These are phyloP conservation scores for Rhopalosiphum padi DNA, from an alignment of 1,140 invertebrate species.

Conservation along the genomic window DNA sequence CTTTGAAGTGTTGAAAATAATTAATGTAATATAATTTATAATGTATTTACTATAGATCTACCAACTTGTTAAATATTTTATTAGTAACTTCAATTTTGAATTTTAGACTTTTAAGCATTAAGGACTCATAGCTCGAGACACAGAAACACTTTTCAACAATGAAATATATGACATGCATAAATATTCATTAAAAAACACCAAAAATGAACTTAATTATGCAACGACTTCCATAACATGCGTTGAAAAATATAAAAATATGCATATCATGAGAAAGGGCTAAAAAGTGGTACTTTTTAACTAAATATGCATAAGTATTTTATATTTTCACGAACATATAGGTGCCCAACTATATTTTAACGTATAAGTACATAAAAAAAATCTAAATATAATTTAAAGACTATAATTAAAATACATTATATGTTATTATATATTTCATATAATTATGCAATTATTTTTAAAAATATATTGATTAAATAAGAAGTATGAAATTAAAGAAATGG, in stretches of 20 bases:
- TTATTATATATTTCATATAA: background rate
- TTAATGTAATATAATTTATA: background rate
- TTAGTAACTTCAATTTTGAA: background rate
- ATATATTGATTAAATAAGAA: background rate
- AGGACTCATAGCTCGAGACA: background rate
- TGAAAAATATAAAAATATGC: background rate
- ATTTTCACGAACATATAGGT: background rate
- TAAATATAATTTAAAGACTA: background rate
- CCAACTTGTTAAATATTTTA: background rate
- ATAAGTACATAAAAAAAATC: background rate
- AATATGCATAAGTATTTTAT: background rate
- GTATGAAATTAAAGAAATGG: background rate
- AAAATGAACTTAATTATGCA: slow-evolving; percentile 1
- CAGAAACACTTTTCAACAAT: background rate
- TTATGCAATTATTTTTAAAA: background rate
- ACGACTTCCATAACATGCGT: background rate
- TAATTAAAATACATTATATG: background rate
- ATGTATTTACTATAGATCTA: background rate
- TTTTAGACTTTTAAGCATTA: background rate
- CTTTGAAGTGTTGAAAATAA: background rate
- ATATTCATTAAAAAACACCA: background rate
- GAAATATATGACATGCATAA: background rate
- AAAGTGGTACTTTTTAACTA: background rate
- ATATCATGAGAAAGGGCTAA: background rate
- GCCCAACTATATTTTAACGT: background rate